Percentiles rank a stretch among this genome's conserved stretches.
Evolutionary conservation across 2,888 invertebrate species (phyloP).

Genomic region (Dryobotodes eremita): DNA sequence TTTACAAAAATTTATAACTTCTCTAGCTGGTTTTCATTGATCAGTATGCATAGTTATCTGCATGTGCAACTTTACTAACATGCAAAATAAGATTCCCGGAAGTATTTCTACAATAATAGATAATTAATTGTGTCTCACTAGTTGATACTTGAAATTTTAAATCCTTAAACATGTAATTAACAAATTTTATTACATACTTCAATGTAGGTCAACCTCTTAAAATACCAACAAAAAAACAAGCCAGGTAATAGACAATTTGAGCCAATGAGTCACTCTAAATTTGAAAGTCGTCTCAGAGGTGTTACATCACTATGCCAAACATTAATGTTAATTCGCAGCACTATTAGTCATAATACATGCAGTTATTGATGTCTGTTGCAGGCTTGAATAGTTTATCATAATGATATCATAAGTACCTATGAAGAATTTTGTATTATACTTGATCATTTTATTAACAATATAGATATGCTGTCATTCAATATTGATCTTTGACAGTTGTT

Average conservation of each 20-base stretch:
- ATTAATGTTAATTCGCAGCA: constrained; percentile 52
- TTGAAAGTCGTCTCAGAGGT: constrained; percentile 19
- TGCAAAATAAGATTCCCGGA: not conserved
- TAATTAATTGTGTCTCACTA: not conserved
- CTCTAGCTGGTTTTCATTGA: not conserved
- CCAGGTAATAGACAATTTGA: constrained; percentile 19
- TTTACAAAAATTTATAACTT: not conserved
- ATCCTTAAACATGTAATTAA: not conserved
- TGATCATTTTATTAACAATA: not conserved
- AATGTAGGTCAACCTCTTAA: constrained; percentile 10
- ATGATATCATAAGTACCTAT: constrained; percentile 21
- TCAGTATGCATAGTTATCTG: not conserved
- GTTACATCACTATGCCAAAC: constrained; percentile 58
- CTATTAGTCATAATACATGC: constrained; percentile 51
- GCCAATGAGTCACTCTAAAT: constrained; percentile 48
- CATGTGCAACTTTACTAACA: not conserved
- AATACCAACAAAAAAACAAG: constrained; percentile 13
- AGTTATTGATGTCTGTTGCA: constrained; percentile 36
- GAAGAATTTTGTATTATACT: not conserved
- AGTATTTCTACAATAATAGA: not conserved
- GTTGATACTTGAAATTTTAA: not conserved
- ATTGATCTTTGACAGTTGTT: not conserved
- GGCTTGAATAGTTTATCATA: constrained; percentile 21
- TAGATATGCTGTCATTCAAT: not conserved
- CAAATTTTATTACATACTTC: not conserved